These are phyloP conservation scores for Elegia similella DNA, from an alignment of 2,888 invertebrate genomes.

Conservation along the genomic window DNA sequence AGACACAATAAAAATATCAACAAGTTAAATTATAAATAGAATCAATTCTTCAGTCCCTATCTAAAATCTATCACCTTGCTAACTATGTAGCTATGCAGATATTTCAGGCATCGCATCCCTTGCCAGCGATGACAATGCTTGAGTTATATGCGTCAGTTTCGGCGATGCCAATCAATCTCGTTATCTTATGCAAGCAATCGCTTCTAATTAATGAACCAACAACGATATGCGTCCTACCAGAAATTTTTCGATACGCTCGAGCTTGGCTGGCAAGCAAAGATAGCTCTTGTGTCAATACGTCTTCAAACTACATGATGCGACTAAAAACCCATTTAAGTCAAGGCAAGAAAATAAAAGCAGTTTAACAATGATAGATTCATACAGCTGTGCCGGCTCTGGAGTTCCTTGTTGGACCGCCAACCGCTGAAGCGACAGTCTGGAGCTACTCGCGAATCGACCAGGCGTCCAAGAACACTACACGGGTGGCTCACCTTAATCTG, in stretches of 20 bases:
- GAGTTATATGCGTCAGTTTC: conserved; percentile 51
- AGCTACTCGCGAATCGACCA: conserved; percentile 49
- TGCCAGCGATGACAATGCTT: conserved; percentile 61
- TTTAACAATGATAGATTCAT: conserved; percentile 27
- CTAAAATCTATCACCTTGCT: conserved; percentile 53
- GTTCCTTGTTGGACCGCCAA: conserved; percentile 40
- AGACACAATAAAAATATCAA: conserved; percentile 6
- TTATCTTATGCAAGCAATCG: conserved; percentile 58
- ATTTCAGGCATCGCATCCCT: conserved; percentile 32
- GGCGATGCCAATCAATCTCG: conserved; percentile 61
- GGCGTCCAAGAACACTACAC: conserved; percentile 62
- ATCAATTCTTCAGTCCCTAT: conserved; percentile 24
- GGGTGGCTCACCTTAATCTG: conserved; percentile 79
- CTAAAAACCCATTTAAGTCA: conserved; percentile 29
- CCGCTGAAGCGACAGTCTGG: conserved; percentile 36
- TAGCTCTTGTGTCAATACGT: conserved; percentile 35
- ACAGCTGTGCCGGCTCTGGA: conserved; percentile 15
- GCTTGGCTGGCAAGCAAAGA: conserved; percentile 39
- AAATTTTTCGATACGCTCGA: conserved; percentile 40
- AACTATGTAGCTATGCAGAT: conserved; percentile 49
- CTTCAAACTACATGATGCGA: conserved; percentile 22
- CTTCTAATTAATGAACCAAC: conserved; percentile 52
- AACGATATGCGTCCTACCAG: conserved; percentile 41
- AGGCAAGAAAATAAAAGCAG: conserved; percentile 25
- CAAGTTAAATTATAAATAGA: conserved; percentile 17